A percentile compares a stretch with the other conserved stretches of the same genome.
These are phyloP conservation scores for Tetragnatha versicolor DNA, from an alignment of 1,140 invertebrate species.

Conservation along the genomic window DNA sequence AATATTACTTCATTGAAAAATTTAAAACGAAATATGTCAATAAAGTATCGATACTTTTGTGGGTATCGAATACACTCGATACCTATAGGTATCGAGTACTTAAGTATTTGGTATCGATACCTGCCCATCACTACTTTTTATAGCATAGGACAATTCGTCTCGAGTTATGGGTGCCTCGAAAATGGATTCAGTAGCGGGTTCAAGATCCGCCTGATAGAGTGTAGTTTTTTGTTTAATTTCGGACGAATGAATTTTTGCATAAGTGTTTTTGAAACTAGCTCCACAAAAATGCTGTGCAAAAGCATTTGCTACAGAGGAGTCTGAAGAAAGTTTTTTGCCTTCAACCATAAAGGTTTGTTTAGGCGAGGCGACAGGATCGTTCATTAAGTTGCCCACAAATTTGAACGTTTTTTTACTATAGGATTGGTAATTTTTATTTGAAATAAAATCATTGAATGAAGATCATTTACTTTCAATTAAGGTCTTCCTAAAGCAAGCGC, in stretches of 20 bases:
- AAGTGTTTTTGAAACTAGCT: neutral
- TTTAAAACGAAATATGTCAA: too few species aligned
- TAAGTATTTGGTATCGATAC: too few species aligned
- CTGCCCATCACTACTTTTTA: too few species aligned
- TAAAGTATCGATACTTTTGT: too few species aligned
- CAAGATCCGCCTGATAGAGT: neutral
- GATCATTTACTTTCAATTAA: too few species aligned
- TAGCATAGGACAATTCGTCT: neutral
- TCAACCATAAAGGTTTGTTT: slow-evolving; percentile 21
- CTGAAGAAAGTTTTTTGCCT: slow-evolving; percentile 5
- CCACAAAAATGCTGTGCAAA: slow-evolving; percentile 14
- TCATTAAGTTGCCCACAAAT: too few species aligned
- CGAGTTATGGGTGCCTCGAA: neutral
- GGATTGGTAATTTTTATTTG: too few species aligned
- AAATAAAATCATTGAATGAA: too few species aligned
- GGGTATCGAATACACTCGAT: neutral
- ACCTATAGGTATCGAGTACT: neutral
- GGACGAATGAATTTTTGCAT: neutral
- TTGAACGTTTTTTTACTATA: too few species aligned
- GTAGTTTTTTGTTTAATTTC: neutral
- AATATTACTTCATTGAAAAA: too few species aligned
- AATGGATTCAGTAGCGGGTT: neutral
- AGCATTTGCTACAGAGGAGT: neutral
- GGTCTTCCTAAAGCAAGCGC: too few species aligned
- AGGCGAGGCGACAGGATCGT: too few species aligned